Evolutionary conservation across 2,797 vertebrate species (phyloP).

Genomic region (Semaprochilodus insignis): DNA sequence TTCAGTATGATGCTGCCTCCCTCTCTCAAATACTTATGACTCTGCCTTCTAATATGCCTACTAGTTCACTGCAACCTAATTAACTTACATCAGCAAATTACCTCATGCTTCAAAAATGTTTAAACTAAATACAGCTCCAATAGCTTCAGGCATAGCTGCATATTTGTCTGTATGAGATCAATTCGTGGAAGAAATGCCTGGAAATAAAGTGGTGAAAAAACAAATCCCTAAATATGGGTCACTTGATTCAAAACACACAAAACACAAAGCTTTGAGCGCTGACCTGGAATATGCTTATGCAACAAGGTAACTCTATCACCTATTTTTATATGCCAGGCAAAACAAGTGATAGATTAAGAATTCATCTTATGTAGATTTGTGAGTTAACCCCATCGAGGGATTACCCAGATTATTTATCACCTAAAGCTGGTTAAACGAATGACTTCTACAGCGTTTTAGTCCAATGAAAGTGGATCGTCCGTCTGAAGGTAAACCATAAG

Average conservation of each 20-base stretch:
- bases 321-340: slow-evolving; percentile 41
- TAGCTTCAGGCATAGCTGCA: neutral
- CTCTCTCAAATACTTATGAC: neutral
- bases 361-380: slow-evolving; percentile 66
- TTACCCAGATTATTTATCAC: slow-evolving; percentile 68
- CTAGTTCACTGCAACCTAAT: neutral
- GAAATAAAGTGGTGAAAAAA: neutral
- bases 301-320: slow-evolving; percentile 23
- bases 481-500: neutral
- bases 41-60: neutral
- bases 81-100: neutral
- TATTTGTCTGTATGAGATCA: neutral
- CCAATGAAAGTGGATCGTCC: neutral
- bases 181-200: neutral
- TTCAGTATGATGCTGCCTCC: neutral
- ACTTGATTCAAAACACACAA: neutral
- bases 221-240: slow-evolving; percentile 16
- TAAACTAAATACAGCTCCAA: neutral
- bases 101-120: neutral
- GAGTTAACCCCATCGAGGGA: slow-evolving; percentile 68
- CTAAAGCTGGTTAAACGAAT: slow-evolving; percentile 64
- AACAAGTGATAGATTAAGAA: slow-evolving; percentile 67
- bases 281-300: slow-evolving; percentile 11
- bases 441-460: slow-evolving; percentile 46
- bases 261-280: neutral